Conservation (phyloP, 2,113 vertebrate species). For the Aphyosemion australe region DNA sequence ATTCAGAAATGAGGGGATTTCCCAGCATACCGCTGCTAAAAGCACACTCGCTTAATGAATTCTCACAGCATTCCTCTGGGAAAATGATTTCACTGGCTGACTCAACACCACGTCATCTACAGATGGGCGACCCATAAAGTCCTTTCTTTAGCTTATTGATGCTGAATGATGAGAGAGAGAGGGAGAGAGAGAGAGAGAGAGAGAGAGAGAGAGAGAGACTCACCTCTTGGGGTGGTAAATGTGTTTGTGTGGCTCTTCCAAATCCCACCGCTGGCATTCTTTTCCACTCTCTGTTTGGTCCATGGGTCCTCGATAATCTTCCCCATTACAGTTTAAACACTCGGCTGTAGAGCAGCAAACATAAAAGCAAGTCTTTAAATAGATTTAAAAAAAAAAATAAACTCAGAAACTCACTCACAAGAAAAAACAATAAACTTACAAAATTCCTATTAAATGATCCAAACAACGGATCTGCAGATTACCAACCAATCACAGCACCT, state of each 20-base stretch:
- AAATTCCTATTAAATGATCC: neutral
- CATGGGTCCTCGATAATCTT: conserved; percentile 96
- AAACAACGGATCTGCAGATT: neutral
- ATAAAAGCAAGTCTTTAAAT: conserved; percentile 16
- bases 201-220: conserved; percentile 6
- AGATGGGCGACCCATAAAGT: neutral
- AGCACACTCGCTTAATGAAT: conserved; percentile 37
- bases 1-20: conserved; percentile 38
- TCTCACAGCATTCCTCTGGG: conserved; percentile 29
- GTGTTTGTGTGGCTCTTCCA: conserved; percentile 91
- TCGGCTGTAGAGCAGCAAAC: conserved; percentile 80
- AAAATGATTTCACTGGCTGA: conserved; percentile 21
- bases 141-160: neutral
- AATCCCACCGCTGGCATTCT: conserved; percentile 97
- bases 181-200: no score
- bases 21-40: conserved; percentile 32
- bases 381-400: no score
- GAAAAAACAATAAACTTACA: neutral
- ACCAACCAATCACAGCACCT: neutral
- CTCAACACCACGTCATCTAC: conserved; percentile 46
- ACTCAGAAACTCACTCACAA: neutral
- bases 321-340: conserved; percentile 94
- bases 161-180: neutral
- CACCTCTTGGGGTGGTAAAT: conserved; percentile 93
- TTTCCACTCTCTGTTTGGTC: conserved; percentile 94